Conservation (phyloP, 2,797 vertebrate species). For the Dermochelys coriacea region DNA sequence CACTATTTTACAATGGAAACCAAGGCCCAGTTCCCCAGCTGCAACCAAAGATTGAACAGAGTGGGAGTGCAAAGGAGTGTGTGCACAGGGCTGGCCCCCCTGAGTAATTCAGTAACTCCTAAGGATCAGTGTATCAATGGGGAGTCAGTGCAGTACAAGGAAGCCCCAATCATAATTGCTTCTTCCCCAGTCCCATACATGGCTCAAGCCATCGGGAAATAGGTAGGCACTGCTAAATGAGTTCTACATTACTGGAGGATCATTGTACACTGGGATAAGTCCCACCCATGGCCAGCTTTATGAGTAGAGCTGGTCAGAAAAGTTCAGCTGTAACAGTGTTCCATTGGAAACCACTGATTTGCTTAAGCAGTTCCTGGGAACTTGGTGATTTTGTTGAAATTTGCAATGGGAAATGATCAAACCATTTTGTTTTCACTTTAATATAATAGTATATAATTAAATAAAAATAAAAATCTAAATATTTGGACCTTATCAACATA, state of each 20-base stretch:
- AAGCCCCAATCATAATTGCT: no score
- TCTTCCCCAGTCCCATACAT: not conserved
- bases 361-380: conserved; percentile 9
- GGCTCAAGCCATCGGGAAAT: not conserved
- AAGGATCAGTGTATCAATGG: not conserved
- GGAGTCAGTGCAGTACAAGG: not conserved
- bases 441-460: not conserved
- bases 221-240: not conserved
- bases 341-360: conserved; percentile 35
- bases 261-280: not conserved
- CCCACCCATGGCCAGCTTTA: conserved; percentile 25
- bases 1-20: no score
- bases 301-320: not conserved
- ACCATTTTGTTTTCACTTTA: conserved; percentile 62
- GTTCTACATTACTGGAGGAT: not conserved
- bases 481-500: not conserved
- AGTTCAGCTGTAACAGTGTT: conserved; percentile 55
- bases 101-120: not conserved
- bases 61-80: not conserved
- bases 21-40: no score
- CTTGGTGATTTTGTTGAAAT: conserved; percentile 40
- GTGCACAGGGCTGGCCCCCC: not conserved
- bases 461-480: not conserved
- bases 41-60: no score
- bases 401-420: conserved; percentile 62